Evolutionary conservation across 1,140 invertebrate genomes (phyloP).

Genomic region (Anoplolepis gracilipes): DNA sequence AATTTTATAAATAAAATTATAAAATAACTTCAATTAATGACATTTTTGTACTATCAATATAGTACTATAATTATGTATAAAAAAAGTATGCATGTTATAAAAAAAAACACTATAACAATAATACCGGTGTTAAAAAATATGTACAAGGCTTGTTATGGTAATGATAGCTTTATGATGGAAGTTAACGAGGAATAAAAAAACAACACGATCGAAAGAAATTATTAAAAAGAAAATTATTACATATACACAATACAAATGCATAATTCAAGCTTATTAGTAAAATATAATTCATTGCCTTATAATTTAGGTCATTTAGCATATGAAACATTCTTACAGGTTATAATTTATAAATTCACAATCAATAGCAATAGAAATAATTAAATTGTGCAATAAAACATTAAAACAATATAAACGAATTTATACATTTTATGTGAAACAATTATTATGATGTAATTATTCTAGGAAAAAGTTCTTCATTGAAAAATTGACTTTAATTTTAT

Average conservation of each 20-base stretch:
- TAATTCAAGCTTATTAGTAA: slow-evolving; percentile 25
- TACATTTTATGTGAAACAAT: background rate
- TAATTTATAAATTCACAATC: slow-evolving; percentile 31
- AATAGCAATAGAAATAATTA: slow-evolving; percentile 14
- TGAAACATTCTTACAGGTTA: background rate
- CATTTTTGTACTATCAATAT: background rate
- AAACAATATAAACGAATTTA: too few species aligned
- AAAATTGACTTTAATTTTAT: background rate
- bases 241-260: background rate
- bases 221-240: slow-evolving; percentile 15
- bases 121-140: background rate
- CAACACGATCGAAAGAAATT: background rate
- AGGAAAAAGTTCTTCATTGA: background rate
- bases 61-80: background rate
- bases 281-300: slow-evolving; percentile 15
- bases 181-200: background rate
- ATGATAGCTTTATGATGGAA: background rate
- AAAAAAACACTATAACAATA: background rate
- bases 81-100: background rate
- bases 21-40: background rate
- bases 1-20: background rate
- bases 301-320: slow-evolving; percentile 1
- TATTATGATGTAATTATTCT: background rate
- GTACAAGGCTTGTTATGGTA: background rate
- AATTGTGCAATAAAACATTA: background rate